Evolutionary conservation across 2,888 invertebrate genomes (phyloP).

Genomic region (Yponomeuta malinellus): DNA sequence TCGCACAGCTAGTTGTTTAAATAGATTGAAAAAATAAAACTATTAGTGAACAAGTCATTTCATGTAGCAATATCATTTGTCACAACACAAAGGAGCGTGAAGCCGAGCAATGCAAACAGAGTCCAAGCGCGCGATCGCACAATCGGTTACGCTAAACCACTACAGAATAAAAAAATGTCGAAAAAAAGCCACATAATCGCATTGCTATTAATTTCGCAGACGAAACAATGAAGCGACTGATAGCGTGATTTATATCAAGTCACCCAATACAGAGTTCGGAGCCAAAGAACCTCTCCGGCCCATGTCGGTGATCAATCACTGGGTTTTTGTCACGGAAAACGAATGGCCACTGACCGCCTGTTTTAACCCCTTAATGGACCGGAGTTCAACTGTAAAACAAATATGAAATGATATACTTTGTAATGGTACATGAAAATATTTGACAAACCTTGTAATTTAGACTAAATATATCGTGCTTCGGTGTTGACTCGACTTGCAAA

Average conservation of each 20-base stretch:
- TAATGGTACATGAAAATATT: not conserved
- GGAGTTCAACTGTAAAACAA: not conserved
- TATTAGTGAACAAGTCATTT: constrained; percentile 15
- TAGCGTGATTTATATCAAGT: constrained; percentile 34
- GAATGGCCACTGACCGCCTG: constrained; percentile 30
- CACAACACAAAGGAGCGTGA: constrained; percentile 45
- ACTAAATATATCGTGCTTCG: too few species aligned
- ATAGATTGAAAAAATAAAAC: constrained; percentile 2
- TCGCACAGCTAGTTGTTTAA: not conserved
- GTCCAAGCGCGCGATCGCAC: constrained; percentile 35
- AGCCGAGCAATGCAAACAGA: constrained; percentile 39
- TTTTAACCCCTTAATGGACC: constrained; percentile 9
- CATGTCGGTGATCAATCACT: constrained; percentile 55
- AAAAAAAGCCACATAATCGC: constrained; percentile 28
- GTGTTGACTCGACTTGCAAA: not conserved
- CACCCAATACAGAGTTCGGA: constrained; percentile 37
- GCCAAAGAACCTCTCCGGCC: constrained; percentile 49
- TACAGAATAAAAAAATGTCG: constrained; percentile 21
- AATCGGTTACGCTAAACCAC: constrained; percentile 38
- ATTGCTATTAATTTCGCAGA: constrained; percentile 29
- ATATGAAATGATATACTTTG: not conserved
- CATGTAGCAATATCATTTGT: constrained; percentile 40
- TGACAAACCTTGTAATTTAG: not conserved
- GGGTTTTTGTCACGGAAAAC: constrained; percentile 50
- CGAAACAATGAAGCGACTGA: constrained; percentile 36